Evolutionary conservation across 2,113 vertebrate species (phyloP).

Genomic region (Raja brachyura): DNA sequence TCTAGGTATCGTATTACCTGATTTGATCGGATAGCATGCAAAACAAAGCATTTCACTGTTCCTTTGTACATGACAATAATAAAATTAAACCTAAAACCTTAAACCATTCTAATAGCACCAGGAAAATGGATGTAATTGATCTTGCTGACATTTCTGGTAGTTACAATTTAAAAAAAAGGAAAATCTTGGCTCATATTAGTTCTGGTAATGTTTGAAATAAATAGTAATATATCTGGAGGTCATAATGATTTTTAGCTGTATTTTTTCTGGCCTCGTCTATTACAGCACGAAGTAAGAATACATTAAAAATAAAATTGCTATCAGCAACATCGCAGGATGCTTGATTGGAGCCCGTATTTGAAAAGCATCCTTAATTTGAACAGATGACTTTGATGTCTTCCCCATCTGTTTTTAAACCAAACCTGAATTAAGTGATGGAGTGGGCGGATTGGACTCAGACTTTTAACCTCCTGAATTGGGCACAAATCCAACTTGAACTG

Average conservation of each 20-base stretch:
- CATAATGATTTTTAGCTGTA: neutral
- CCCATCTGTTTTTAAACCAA: neutral
- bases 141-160: neutral
- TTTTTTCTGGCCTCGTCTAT: neutral
- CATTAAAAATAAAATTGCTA: constrained; percentile 20
- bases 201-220: neutral
- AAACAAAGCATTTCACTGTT: no score
- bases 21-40: no score
- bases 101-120: neutral
- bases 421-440: neutral
- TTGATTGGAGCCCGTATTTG: neutral
- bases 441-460: neutral
- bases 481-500: neutral
- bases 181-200: neutral
- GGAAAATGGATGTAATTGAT: neutral
- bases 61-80: no score
- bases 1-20: no score
- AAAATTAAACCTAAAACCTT: no score
- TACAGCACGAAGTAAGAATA: neutral
- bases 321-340: neutral
- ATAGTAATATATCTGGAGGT: neutral
- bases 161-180: neutral
- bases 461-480: neutral
- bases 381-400: neutral
- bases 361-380: neutral